Conservation (phyloP, 1,140 invertebrate species). For the Drosophila baimaii region DNA sequence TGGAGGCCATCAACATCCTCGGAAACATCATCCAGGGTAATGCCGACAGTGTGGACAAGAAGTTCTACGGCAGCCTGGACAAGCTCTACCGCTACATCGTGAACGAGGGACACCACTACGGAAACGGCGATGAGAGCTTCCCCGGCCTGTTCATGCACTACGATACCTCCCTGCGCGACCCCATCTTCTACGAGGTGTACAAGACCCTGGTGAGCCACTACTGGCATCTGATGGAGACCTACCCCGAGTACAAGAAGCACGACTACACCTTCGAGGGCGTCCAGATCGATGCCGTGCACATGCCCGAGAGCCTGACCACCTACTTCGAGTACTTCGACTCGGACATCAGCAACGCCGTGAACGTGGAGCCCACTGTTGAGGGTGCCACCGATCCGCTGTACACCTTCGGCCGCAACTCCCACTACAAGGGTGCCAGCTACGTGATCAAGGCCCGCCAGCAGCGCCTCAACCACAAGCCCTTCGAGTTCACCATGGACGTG, state of each 20-base stretch:
- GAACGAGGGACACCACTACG: constrained; percentile 77
- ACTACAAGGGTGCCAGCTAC: constrained; percentile 86
- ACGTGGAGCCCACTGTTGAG: constrained; percentile 69
- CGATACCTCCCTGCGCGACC: constrained; percentile 87
- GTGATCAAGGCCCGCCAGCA: constrained; percentile 85
- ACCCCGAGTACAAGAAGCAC: constrained; percentile 85
- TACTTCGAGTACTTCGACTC: constrained; percentile 90
- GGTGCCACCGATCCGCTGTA: constrained; percentile 83
- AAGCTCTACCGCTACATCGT: constrained; percentile 82
- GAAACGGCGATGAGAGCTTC: constrained; percentile 80
- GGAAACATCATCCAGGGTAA: constrained; percentile 86
- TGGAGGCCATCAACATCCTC: constrained; percentile 85
- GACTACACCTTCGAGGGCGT: constrained; percentile 88
- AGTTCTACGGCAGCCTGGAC: constrained; percentile 85
- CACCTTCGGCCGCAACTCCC: constrained; percentile 87
- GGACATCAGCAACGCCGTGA: constrained; percentile 88
- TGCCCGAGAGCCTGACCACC: constrained; percentile 87
- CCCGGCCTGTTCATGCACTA: constrained; percentile 86
- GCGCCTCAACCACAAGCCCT: constrained; percentile 88
- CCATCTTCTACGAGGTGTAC: constrained; percentile 88
- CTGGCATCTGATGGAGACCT: constrained; percentile 85
- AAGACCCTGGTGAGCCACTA: constrained; percentile 87
- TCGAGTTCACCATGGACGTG: constrained; percentile 86
- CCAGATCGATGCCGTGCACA: constrained; percentile 87
- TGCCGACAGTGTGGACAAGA: constrained; percentile 85